Conservation (phyloP, 2,113 vertebrate genomes). For the Hypomesus transpacificus region DNA sequence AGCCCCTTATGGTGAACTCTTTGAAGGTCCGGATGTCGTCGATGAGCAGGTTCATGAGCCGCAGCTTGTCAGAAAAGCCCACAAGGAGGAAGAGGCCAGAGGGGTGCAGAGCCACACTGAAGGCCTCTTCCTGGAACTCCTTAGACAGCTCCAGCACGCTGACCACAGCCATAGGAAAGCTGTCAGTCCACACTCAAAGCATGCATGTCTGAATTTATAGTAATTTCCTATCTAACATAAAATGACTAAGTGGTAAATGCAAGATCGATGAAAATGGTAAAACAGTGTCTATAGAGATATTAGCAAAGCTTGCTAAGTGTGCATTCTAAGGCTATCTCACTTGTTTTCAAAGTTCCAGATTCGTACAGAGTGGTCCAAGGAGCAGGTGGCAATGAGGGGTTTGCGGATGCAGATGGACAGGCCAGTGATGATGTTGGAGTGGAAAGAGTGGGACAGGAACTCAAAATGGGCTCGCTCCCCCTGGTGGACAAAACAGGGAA, state of each 20-base stretch:
- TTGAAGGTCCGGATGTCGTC: slow-evolving; percentile 84
- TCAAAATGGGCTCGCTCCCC: slow-evolving; percentile 76
- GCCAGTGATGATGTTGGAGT: slow-evolving; percentile 83
- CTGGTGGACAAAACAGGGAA: slow-evolving; percentile 56
- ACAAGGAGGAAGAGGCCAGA: slow-evolving; percentile 84
- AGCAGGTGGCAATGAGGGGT: slow-evolving; percentile 87
- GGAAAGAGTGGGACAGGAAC: slow-evolving; percentile 80
- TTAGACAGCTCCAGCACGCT: slow-evolving; percentile 86
- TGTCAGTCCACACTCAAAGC: no score
- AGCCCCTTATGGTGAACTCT: slow-evolving; percentile 84
- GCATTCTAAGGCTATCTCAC: slow-evolving; percentile 67
- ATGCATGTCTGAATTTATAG: no score
- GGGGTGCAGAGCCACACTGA: slow-evolving; percentile 87
- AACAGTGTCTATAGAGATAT: not conserved
- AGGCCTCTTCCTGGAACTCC: slow-evolving; percentile 85
- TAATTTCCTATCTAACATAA: no score
- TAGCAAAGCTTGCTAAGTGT: not conserved
- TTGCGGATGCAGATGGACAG: slow-evolving; percentile 85
- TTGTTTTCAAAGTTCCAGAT: slow-evolving; percentile 94
- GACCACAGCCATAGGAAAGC: not conserved
- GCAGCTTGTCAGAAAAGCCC: slow-evolving; percentile 90
- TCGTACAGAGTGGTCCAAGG: slow-evolving; percentile 85
- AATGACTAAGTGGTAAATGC: no score
- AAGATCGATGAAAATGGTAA: no score
- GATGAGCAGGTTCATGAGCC: slow-evolving; percentile 86